Evolutionary conservation across 2,113 vertebrate genomes (phyloP).

Genomic region (Motacilla alba): DNA sequence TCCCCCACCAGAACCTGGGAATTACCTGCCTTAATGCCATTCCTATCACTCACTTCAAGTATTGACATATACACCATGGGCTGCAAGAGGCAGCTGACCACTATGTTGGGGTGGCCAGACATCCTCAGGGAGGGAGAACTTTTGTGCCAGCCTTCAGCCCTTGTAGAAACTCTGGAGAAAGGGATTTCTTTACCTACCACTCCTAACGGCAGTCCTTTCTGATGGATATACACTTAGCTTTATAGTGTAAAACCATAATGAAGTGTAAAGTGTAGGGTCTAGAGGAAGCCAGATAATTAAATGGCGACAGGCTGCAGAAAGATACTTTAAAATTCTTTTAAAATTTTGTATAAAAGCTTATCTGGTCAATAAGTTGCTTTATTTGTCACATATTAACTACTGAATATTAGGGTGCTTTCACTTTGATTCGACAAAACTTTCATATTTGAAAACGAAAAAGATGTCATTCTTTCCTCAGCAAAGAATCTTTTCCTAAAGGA

Average conservation of each 20-base stretch:
- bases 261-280: neutral
- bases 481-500: neutral
- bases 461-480: neutral
- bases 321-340: neutral
- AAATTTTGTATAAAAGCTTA: neutral
- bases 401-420: neutral
- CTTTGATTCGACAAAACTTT: neutral
- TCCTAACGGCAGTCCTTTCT: neutral
- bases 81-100: neutral
- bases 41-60: neutral
- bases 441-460: neutral
- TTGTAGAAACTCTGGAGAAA: neutral
- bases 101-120: rapidly evolving
- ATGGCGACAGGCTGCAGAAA: neutral
- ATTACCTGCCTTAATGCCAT: neutral
- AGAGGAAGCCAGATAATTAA: neutral
- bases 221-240: neutral
- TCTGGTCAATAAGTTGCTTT: neutral
- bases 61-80: neutral
- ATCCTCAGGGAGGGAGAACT: neutral
- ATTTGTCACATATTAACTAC: neutral
- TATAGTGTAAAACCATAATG: neutral
- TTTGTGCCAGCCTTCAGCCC: neutral
- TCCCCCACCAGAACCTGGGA: neutral
- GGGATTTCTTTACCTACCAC: neutral